phyloP scores from a whole-genome alignment of 2,113 vertebrate species.

The Vulpes lagopus region DNA sequence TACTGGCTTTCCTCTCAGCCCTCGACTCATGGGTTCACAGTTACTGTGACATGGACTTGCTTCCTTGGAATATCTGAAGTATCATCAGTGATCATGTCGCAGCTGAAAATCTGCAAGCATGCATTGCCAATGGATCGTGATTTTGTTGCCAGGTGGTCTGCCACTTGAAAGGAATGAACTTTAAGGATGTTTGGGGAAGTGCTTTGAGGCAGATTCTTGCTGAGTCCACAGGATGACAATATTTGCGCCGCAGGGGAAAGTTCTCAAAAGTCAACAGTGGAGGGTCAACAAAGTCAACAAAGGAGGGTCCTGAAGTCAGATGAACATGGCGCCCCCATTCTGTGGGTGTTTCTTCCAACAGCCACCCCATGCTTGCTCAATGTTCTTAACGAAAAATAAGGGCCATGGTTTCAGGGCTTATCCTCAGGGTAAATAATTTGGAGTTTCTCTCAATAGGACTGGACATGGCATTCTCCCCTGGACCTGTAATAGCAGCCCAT shows the following conservation, averaged over 20 bases:
- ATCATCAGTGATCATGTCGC: not conserved
- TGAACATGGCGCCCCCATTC: not conserved
- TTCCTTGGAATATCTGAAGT: too few species aligned
- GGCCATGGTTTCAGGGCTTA: not conserved
- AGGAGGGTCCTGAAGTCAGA: not conserved
- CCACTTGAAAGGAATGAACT: not conserved
- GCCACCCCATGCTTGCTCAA: not conserved
- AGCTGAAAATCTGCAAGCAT: not conserved
- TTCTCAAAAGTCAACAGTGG: not conserved
- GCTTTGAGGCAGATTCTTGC: too few species aligned
- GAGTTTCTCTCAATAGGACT: not conserved
- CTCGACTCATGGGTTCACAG: not conserved
- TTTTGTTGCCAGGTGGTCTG: not conserved
- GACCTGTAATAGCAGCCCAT: not conserved
- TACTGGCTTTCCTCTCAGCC: not conserved
- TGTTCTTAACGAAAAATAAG: not conserved
- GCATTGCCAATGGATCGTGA: too few species aligned
- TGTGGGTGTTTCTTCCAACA: not conserved
- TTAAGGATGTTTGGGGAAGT: not conserved
- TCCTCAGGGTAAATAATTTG: not conserved
- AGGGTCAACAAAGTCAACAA: not conserved
- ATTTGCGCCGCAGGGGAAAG: not conserved
- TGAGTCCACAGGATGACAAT: not conserved
- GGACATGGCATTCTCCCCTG: not conserved
- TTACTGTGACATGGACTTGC: not conserved